Percentiles rank a stretch among this genome's conserved stretches.
Conservation (phyloP, 2,888 invertebrate species). For the Sesia apiformis region DNA sequence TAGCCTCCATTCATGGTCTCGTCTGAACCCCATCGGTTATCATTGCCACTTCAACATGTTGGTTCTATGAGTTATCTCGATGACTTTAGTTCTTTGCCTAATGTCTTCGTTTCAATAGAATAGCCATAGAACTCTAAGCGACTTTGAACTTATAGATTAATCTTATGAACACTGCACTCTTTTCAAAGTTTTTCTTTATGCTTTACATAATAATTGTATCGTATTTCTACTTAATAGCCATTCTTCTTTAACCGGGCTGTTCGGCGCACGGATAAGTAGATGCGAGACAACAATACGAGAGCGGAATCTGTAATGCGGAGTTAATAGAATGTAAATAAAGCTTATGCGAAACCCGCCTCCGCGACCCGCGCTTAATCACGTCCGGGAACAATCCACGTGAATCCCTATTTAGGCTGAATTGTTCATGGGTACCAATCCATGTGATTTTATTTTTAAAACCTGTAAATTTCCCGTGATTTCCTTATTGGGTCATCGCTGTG, state of each 20-base stretch:
- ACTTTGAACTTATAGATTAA: too few species aligned
- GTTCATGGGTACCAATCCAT: background rate
- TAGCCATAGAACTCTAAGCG: too few species aligned
- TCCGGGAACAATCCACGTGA: background rate
- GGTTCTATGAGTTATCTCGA: too few species aligned
- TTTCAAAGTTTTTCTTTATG: background rate
- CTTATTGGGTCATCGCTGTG: too few species aligned
- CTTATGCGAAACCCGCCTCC: background rate
- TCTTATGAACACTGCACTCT: background rate
- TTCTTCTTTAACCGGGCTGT: background rate
- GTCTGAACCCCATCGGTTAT: too few species aligned
- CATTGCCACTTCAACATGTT: too few species aligned
- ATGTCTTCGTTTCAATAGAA: too few species aligned
- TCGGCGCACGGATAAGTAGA: conserved; percentile 4
- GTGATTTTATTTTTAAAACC: too few species aligned
- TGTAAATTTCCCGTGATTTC: too few species aligned
- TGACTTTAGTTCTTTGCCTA: too few species aligned
- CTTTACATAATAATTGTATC: background rate
- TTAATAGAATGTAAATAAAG: conserved; percentile 7
- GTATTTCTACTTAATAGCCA: background rate
- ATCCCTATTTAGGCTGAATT: background rate
- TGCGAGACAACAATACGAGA: background rate
- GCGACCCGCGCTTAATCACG: background rate
- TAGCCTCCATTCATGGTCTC: too few species aligned
- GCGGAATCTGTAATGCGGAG: background rate